phyloP scores from a whole-genome alignment of 2,113 vertebrate species.

The Melanotaenia duboulayi region DNA sequence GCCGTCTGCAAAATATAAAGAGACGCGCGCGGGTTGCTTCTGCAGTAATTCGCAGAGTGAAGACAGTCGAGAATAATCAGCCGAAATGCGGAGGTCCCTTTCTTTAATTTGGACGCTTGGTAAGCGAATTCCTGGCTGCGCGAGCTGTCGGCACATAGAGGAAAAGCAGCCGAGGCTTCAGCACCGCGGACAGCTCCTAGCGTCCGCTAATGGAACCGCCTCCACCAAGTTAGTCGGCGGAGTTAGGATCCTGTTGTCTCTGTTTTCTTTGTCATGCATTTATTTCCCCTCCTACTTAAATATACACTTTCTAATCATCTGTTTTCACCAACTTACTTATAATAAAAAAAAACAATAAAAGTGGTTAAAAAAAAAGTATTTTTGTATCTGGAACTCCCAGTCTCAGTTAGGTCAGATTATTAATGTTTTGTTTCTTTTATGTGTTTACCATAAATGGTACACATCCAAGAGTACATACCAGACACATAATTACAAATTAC shows the following conservation, averaged over 20 bases:
- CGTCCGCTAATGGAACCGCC: conserved; percentile 83
- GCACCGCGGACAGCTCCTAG: conserved; percentile 92
- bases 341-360: no score
- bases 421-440: no score
- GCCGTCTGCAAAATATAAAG: conserved; percentile 2
- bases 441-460: no score
- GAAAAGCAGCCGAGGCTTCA: conserved; percentile 79
- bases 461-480: no score
- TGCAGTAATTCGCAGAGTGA: conserved; percentile 14
- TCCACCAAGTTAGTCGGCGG: conserved; percentile 46
- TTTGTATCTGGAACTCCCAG: no score
- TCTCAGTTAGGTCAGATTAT: no score
- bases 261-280: neutral
- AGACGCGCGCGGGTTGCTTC: conserved; percentile 23
- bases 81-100: conserved; percentile 67
- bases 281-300: neutral
- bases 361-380: no score
- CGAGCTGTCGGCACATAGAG: conserved; percentile 72
- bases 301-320: neutral
- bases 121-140: conserved; percentile 73
- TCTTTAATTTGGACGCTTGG: conserved; percentile 72
- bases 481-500: no score
- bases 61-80: conserved; percentile 53
- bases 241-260: neutral
- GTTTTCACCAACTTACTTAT: no score